These are phyloP conservation scores for Turdus rufiventris DNA, from an alignment of 2,113 vertebrate genomes.

Conservation along the genomic window DNA sequence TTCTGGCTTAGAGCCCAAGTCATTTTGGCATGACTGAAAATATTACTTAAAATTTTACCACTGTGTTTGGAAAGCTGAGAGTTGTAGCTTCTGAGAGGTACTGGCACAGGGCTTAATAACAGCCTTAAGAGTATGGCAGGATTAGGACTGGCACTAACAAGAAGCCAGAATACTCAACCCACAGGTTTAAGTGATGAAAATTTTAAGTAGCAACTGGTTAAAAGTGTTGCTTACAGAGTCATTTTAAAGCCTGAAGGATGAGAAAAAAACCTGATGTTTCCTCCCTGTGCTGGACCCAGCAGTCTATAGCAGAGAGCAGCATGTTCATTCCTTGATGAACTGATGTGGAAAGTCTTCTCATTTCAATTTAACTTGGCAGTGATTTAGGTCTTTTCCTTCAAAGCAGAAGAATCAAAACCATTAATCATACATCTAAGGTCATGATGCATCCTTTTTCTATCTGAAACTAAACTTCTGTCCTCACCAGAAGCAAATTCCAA, in stretches of 20 bases:
- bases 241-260: not conserved
- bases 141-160: not conserved
- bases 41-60: not conserved
- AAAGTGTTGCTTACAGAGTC: not conserved
- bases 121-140: not conserved
- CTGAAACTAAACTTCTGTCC: not conserved
- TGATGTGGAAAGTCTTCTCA: not conserved
- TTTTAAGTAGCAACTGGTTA: not conserved
- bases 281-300: not conserved
- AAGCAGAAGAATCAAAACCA: not conserved
- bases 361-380: not conserved
- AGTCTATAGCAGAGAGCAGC: not conserved
- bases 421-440: not conserved
- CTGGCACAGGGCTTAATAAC: not conserved
- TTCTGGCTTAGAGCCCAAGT: not conserved
- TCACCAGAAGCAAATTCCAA: not conserved
- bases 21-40: slow-evolving; percentile 4
- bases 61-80: not conserved
- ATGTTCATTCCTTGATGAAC: not conserved
- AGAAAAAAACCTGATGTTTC: not conserved
- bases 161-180: not conserved
- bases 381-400: not conserved
- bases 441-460: not conserved
- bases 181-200: not conserved
- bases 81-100: not conserved